Conservation (phyloP, 2,113 vertebrate species). For the Lipophrys pholis region DNA sequence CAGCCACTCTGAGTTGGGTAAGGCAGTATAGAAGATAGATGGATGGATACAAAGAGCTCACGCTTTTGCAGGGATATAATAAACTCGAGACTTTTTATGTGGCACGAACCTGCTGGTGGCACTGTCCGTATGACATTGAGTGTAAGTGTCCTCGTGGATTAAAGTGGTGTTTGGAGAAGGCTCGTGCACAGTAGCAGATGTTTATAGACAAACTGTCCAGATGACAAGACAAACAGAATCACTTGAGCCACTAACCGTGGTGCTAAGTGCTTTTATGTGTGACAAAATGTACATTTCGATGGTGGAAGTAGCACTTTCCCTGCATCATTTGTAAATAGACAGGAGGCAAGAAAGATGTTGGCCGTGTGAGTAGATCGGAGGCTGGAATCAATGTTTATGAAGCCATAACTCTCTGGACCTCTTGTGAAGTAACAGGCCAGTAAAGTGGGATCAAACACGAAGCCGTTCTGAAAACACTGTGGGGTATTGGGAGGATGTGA, state of each 20-base stretch:
- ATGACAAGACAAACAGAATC: constrained; percentile 14
- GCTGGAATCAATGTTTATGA: constrained; percentile 28
- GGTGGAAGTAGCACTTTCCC: constrained; percentile 3
- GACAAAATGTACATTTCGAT: constrained; percentile 24
- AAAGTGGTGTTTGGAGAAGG: constrained; percentile 24
- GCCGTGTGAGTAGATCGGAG: constrained; percentile 3
- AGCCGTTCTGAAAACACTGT: constrained; percentile 7
- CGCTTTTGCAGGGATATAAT: not conserved
- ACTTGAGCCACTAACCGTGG: constrained; percentile 25
- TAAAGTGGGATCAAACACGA: constrained; percentile 13
- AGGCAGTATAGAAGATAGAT: no score
- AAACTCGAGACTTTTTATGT: not conserved
- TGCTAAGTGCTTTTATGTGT: constrained; percentile 32
- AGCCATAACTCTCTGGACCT: constrained; percentile 27
- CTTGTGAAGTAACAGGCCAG: not conserved
- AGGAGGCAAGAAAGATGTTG: not conserved
- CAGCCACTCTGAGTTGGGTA: no score
- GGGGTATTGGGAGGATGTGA: constrained; percentile 13
- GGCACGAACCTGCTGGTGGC: not conserved
- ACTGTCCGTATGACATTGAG: constrained; percentile 23
- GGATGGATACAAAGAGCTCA: no score
- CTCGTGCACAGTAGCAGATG: not conserved
- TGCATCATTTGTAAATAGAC: constrained; percentile 14
- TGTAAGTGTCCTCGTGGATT: constrained; percentile 29
- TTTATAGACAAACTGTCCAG: not conserved